phyloP scores from a whole-genome alignment of 1,140 invertebrate genomes.

The Nasonia giraulti region DNA sequence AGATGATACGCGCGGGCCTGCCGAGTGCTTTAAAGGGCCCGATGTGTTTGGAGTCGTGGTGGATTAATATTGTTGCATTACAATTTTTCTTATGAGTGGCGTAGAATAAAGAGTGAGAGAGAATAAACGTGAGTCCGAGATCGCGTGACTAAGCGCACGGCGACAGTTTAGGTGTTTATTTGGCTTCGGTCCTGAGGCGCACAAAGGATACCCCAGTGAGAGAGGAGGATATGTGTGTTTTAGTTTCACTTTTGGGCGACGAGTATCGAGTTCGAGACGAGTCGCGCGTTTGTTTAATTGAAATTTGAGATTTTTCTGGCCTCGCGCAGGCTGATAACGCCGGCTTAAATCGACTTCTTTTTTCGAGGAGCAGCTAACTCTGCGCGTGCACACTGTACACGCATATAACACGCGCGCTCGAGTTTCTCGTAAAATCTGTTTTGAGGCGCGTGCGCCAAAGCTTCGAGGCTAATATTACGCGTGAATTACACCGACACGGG shows the following conservation, averaged over 20 bases:
- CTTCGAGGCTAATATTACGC: slow-evolving; percentile 44
- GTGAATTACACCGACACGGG: slow-evolving; percentile 20
- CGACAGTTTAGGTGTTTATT: slow-evolving; percentile 46
- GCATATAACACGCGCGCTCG: background rate
- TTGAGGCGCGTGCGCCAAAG: slow-evolving; percentile 24
- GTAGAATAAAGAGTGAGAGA: no score
- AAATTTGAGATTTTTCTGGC: slow-evolving; percentile 48
- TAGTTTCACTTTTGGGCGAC: slow-evolving; percentile 33
- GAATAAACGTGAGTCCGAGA: no score
- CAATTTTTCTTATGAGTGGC: no score
- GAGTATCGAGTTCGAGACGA: slow-evolving; percentile 32
- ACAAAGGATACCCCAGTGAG: slow-evolving; percentile 6
- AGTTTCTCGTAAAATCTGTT: slow-evolving; percentile 4
- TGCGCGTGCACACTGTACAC: background rate
- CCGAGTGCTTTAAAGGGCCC: background rate
- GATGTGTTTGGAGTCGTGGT: no score
- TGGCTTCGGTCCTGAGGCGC: slow-evolving; percentile 42
- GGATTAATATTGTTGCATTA: no score
- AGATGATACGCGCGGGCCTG: background rate
- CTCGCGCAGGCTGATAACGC: background rate
- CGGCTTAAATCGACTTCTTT: slow-evolving; percentile 9
- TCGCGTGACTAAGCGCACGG: slow-evolving; percentile 1
- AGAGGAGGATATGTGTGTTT: slow-evolving; percentile 33
- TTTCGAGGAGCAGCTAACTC: background rate
- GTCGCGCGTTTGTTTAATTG: slow-evolving; percentile 47